Evolutionary conservation across 1,140 invertebrate species (phyloP).

Genomic region (Trissolcus basalis): DNA sequence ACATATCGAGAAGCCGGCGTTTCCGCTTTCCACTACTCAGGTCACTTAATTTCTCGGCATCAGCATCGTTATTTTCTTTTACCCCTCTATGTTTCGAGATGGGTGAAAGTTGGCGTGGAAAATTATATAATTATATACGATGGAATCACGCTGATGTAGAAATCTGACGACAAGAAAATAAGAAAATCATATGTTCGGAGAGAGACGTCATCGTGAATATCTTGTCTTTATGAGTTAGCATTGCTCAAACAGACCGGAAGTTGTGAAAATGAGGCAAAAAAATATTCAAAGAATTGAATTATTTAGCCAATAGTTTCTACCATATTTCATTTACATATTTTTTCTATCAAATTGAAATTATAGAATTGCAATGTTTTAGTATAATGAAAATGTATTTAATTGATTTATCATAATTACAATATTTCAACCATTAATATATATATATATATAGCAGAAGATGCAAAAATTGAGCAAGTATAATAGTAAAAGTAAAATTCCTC

Average conservation of each 20-base stretch:
- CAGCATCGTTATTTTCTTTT: not conserved
- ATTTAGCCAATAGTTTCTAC: no score
- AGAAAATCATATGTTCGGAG: constrained; percentile 48
- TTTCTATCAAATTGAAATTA: no score
- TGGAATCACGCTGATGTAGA: constrained; percentile 52
- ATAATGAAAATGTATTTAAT: no score
- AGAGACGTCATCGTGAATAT: constrained; percentile 13
- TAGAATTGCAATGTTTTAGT: no score
- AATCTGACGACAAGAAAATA: constrained; percentile 55
- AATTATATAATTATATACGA: constrained; percentile 61
- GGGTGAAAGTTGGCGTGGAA: constrained; percentile 45
- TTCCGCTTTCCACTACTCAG: constrained; percentile 6
- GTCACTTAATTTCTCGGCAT: not conserved
- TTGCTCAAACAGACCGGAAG: constrained; percentile 39
- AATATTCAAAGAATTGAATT: not conserved
- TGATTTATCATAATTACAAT: no score
- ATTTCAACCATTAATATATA: no score
- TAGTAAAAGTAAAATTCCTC: no score
- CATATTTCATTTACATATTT: no score
- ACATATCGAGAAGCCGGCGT: constrained; percentile 33
- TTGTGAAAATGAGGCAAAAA: constrained; percentile 8
- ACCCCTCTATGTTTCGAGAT: constrained; percentile 9
- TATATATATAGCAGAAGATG: no score
- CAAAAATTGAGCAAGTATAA: no score
- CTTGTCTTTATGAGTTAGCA: constrained; percentile 36